phyloP scores from a whole-genome alignment of 2,797 vertebrate genomes.

The Sebastes melanostomus region DNA sequence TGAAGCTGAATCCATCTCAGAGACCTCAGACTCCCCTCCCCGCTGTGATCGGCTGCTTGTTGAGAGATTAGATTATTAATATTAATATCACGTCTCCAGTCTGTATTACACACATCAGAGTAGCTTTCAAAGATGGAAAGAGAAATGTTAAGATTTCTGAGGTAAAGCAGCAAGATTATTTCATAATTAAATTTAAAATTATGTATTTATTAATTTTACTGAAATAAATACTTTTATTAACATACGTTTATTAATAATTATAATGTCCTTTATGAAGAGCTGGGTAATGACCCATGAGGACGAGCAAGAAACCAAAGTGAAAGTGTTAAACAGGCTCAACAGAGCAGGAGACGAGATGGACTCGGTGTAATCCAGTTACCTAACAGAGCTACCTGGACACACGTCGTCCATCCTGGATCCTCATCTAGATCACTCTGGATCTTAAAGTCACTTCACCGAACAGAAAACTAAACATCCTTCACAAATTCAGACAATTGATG shows the following conservation, averaged over 20 bases:
- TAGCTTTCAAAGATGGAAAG: background rate
- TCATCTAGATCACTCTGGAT: slow-evolving; percentile 18
- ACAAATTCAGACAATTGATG: background rate
- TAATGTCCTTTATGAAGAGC: background rate
- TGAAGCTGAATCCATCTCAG: slow-evolving; percentile 67
- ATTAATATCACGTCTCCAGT: too few relatives aligned
- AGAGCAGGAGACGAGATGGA: slow-evolving; percentile 10
- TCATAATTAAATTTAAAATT: too few relatives aligned
- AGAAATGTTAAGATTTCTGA: background rate
- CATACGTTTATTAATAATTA: too few relatives aligned
- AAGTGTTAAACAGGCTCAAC: slow-evolving; percentile 37
- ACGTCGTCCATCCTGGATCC: background rate
- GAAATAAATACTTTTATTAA: too few relatives aligned
- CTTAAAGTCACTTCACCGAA: background rate
- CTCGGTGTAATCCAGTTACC: slow-evolving; percentile 65
- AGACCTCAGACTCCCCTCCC: slow-evolving; percentile 22
- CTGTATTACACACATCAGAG: background rate
- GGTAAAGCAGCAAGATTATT: background rate
- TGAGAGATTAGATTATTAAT: background rate
- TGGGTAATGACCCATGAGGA: background rate
- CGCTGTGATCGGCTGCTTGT: slow-evolving; percentile 2
- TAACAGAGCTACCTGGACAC: slow-evolving; percentile 31
- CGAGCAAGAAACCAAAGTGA: slow-evolving; percentile 2
- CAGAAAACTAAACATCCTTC: background rate
- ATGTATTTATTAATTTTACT: too few relatives aligned